A percentile compares a stretch with the other conserved stretches of the same genome.
Evolutionary conservation across 2,113 vertebrate species (phyloP).

Genomic region (Tylochromis polylepis): DNA sequence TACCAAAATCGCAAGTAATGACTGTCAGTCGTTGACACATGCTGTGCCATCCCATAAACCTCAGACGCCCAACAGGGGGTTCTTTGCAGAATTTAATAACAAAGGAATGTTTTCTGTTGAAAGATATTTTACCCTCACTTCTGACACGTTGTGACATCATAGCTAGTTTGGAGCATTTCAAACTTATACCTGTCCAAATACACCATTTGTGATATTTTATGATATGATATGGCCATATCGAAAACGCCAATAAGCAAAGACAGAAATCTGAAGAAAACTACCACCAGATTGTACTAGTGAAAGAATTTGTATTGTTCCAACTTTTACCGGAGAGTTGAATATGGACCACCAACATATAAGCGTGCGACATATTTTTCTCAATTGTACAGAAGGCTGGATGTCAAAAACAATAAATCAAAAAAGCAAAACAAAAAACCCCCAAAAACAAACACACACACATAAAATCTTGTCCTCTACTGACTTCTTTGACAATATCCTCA

Average conservation of each 20-base stretch:
- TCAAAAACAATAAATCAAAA: slow-evolving; percentile 30
- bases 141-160: neutral
- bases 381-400: neutral
- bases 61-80: neutral
- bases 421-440: neutral
- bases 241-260: neutral
- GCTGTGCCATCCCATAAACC: slow-evolving; percentile 8
- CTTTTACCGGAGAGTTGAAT: neutral
- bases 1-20: neutral
- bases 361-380: neutral
- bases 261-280: neutral
- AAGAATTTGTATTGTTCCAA: neutral
- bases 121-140: neutral
- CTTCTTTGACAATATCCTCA: slow-evolving; percentile 30
- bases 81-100: neutral
- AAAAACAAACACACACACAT: neutral
- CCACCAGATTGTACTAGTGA: slow-evolving; percentile 11
- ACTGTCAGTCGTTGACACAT: neutral
- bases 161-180: neutral
- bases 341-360: slow-evolving; percentile 29
- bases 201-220: neutral
- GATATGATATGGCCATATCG: neutral
- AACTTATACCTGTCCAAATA: neutral
- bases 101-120: neutral
- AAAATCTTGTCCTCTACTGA: neutral